Base-by-base conservation (phyloP, 2,113 vertebrate genomes). In the Albula goreensis region DNA sequence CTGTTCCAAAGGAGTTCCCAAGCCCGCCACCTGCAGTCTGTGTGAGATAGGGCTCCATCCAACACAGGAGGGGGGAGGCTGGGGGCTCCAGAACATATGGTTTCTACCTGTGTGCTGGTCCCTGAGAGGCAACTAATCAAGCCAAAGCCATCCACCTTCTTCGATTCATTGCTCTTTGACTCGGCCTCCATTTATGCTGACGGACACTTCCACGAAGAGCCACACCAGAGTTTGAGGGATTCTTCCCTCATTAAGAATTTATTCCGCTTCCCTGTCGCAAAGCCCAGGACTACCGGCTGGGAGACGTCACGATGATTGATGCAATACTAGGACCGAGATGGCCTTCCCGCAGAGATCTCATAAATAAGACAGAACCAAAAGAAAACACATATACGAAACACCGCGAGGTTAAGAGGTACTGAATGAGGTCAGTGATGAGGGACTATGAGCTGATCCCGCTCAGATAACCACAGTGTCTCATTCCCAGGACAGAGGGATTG, bases 281-380 rank as follows among this genome's bases (percentile, higher is more conserved):
- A 80, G 56, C 31, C 7, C 1, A 19, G 66, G 74, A 60, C 81
- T 86, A 81, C 80, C 52, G 70, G 50, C 77, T 79, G 57, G 83
- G 52, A 77, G 52, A 9, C 11, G 49, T 85, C 56, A 57, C 50
- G 5, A 50, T 87, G 90, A 90, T 87, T 89, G 83, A 91, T 90
- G 87, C 83, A 83, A 89, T 80, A 82, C 81, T 83, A n/a, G 13
- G 80, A 50, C 70, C 86, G 60, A 81, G 83, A 89, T 86, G 86
- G 87, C 83, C 87, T 86, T 84, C 49, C 77, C 48, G 78, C 80
- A 82, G 41, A 88, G 89, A 89, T 82, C 70, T 80, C 87, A 88
- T 89, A 90, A 91, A 89, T 89, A 86, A 91, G 50, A 51, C 56
- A 78, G 78, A 85, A 84, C 84, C 79, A 22, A 85, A 82, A 52